Evolutionary conservation across 2,888 invertebrate genomes (phyloP), one percentile per base, ranked within the genome.

Genomic region (Linyphia triangularis): DNA sequence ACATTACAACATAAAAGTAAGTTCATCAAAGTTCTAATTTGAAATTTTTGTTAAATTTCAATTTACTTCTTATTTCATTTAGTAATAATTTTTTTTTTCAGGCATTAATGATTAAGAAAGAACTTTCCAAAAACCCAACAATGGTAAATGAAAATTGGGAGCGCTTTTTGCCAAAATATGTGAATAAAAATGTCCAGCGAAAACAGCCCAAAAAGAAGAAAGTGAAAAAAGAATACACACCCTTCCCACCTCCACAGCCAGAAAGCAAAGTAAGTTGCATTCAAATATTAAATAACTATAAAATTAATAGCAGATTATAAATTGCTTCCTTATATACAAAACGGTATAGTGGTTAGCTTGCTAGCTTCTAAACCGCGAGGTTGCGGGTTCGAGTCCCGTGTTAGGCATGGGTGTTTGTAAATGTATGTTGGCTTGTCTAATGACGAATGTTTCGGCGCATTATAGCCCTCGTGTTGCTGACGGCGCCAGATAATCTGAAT

Each of bases 111-210:
- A 98, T 99, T 75, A 99, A 99, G 93, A 94, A 96, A 91, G 99
- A 99, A 93, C 93, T 99, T 83, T 96, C 96, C 91, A 98, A 98
- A 93, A 97, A 99, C 94, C 96, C 98, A 0, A 96, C 95, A 92
- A 93, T 99, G 81, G 96, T 96, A 92, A 95, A 97, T 93, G 98
- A 99, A 93, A 97, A 96, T 92, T 99, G 99, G 99, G 97, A 98
- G 51, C 94, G 99, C 90, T 99, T 99, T 93, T 93, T 99, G 91
- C 99, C 99, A 0, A 97, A 97, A 92, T 99, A 98, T 93, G 96
- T 96, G 92, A 95, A 95, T 83, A 97, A 98, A 93, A 99, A 96
- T 94, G 95, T 97, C 0, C 96, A 95, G 91, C 94, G 97, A 19
- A 98, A 97, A 92, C 95, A 97, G 92, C 97, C 97, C 2, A 96